phyloP scores from a whole-genome alignment of 1,140 invertebrate species.

The Caenorhabditis briggsae region DNA sequence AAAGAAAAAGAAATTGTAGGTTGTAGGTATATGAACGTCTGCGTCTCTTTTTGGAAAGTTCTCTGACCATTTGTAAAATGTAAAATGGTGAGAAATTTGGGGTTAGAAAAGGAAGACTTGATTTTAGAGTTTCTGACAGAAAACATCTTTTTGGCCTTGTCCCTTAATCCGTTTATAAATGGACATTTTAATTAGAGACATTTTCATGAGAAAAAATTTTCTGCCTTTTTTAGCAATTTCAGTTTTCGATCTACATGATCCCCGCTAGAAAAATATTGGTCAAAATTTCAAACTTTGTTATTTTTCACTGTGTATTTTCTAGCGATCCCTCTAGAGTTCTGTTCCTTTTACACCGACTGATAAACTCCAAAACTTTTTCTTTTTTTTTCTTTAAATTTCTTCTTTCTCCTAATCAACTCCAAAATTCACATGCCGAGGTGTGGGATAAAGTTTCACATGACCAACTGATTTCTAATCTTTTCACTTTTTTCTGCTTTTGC shows the following conservation, averaged over 20 bases:
- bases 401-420: no score
- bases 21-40: constrained; percentile 41
- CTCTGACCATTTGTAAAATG: neutral
- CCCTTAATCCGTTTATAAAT: neutral
- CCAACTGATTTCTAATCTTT: no score
- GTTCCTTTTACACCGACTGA: no score
- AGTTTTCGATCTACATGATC: neutral
- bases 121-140: neutral
- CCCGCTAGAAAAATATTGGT: neutral
- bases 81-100: neutral
- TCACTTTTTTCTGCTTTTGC: no score
- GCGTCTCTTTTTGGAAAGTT: constrained; percentile 17
- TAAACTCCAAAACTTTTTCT: no score
- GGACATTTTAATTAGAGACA: neutral
- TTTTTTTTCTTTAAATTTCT: neutral
- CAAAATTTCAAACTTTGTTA: neutral
- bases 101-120: neutral
- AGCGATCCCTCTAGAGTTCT: no score
- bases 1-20: neutral
- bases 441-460: no score
- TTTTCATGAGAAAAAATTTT: no score
- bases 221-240: no score
- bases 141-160: constrained; percentile 28
- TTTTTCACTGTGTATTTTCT: no score
- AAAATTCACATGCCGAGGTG: no score